Conservation (phyloP, 2,113 vertebrate genomes). For the Sander lucioperca region DNA sequence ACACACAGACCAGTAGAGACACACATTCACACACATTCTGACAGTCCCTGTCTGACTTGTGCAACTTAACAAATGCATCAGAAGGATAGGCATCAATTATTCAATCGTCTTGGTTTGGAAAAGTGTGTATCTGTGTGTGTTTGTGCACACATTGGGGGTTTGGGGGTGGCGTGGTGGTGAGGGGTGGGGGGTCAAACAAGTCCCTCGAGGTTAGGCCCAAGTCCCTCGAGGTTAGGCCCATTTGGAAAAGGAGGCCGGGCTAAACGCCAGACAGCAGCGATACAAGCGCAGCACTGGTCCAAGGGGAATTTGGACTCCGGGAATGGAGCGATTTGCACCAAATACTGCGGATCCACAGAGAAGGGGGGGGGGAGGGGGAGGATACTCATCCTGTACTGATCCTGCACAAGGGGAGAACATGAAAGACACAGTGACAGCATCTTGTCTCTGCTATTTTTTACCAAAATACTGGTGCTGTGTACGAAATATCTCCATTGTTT, state of each 20-base stretch:
- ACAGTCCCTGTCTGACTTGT: conserved; percentile 83
- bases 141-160: conserved; percentile 19
- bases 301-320: conserved; percentile 89
- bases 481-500: too few species aligned
- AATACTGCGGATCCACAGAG: conserved; percentile 81
- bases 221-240: conserved; percentile 93
- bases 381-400: conserved; percentile 2
- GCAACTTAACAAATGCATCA: conserved; percentile 88
- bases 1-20: conserved; percentile 16
- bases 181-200: conserved; percentile 85
- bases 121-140: conserved; percentile 76
- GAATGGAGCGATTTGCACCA: conserved; percentile 86
- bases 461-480: too few species aligned
- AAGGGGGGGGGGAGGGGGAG: neutral
- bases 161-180: conserved; percentile 15
- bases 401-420: conserved; percentile 4
- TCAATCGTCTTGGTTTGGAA: conserved; percentile 89
- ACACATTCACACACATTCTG: conserved; percentile 70
- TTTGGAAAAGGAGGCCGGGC: conserved; percentile 90
- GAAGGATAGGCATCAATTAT: conserved; percentile 94
- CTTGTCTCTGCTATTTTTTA: neutral
- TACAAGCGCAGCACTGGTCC: conserved; percentile 86
- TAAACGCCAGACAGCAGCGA: conserved; percentile 89
- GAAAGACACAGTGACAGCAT: neutral
- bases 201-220: conserved; percentile 93